Evolutionary conservation across 2,113 vertebrate species (phyloP).

Genomic region (Psephotus haematonotus): DNA sequence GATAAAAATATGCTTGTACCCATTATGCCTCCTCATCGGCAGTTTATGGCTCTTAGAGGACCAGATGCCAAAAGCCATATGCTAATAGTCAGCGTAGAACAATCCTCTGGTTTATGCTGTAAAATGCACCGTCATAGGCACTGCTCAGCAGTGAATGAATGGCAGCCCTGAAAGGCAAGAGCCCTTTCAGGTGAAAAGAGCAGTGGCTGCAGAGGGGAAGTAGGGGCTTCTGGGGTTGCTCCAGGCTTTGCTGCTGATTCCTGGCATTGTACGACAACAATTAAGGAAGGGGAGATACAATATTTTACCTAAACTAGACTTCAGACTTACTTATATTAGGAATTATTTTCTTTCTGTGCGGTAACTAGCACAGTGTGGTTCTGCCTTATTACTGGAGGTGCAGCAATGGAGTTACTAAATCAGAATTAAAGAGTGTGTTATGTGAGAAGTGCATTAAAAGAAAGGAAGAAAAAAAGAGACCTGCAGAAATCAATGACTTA

Average conservation of each 20-base stretch:
- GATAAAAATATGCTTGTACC: constrained; percentile 50
- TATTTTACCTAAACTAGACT: background rate
- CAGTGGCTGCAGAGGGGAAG: background rate
- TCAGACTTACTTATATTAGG: background rate
- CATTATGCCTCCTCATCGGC: constrained; percentile 21
- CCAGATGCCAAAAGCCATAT: constrained; percentile 57
- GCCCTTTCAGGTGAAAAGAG: background rate
- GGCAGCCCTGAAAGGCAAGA: background rate
- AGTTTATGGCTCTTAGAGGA: constrained; percentile 30
- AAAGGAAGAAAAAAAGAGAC: background rate
- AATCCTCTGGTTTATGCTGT: background rate
- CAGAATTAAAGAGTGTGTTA: background rate
- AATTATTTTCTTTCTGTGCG: background rate
- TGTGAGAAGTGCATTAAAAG: background rate
- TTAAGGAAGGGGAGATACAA: background rate
- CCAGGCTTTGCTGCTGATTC: background rate
- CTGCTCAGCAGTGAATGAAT: background rate
- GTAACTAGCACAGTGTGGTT: background rate
- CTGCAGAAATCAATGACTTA: background rate
- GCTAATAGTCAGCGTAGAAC: constrained; percentile 30
- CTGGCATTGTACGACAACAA: accelerated
- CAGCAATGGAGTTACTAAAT: background rate
- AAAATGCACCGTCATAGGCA: background rate
- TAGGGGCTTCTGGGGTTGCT: background rate
- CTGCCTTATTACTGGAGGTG: background rate